Evolutionary conservation across 2,888 invertebrate species (phyloP).

Genomic region (Matsumyia berberina): DNA sequence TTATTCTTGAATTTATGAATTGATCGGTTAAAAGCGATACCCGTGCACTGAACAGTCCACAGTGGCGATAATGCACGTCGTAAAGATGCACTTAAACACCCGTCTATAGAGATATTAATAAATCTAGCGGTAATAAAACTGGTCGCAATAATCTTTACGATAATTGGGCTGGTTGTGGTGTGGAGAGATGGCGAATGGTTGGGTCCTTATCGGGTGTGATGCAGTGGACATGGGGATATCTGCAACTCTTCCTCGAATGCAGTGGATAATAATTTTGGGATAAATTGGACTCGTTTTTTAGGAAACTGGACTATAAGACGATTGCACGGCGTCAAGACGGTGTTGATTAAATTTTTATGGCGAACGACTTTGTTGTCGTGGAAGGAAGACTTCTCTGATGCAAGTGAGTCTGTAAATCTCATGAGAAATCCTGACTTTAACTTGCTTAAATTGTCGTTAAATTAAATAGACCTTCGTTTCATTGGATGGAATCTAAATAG

Average conservation of each 20-base stretch:
- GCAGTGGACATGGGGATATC: slow-evolving; percentile 11
- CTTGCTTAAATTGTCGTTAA: not conserved
- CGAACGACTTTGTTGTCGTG: slow-evolving; percentile 6
- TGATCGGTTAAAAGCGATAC: slow-evolving; percentile 52
- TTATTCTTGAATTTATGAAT: slow-evolving; percentile 65
- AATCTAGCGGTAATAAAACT: slow-evolving; percentile 58
- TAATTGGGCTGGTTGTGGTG: slow-evolving; percentile 63
- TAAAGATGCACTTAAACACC: slow-evolving; percentile 72
- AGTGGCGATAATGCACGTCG: slow-evolving; percentile 68
- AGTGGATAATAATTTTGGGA: not conserved
- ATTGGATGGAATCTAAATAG: not conserved
- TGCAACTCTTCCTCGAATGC: not conserved
- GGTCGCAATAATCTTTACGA: slow-evolving; percentile 64
- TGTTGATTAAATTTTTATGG: slow-evolving; percentile 42
- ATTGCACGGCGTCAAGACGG: slow-evolving; percentile 2
- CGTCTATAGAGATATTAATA: slow-evolving; percentile 66
- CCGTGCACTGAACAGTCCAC: slow-evolving; percentile 26
- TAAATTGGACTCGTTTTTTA: slow-evolving; percentile 18
- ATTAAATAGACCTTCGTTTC: not conserved
- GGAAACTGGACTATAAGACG: not conserved
- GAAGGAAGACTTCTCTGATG: no score
- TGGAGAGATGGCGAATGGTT: slow-evolving; percentile 27
- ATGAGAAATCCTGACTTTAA: not conserved
- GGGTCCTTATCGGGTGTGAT: slow-evolving; percentile 50
- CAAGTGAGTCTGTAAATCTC: not conserved